Percentiles rank a stretch among this genome's conserved stretches.
Conservation (phyloP, 2,888 invertebrate genomes). For the Caenorhabditis wallacei region DNA sequence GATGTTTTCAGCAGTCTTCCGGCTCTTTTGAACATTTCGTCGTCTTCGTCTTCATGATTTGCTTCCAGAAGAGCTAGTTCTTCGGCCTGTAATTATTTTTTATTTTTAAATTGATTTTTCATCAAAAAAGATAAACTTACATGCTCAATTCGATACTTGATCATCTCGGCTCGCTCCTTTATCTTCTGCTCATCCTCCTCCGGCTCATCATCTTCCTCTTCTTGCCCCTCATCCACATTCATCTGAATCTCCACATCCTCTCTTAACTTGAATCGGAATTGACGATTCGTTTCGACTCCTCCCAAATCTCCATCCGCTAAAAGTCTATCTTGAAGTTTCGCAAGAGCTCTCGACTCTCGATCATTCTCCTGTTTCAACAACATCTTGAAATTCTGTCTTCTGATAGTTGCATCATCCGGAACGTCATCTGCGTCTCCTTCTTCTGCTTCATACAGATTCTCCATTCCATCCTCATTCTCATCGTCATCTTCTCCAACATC, state of each 20-base stretch:
- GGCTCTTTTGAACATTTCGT: slow-evolving; percentile 60
- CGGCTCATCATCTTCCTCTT: slow-evolving; percentile 56
- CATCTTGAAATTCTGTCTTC: slow-evolving; percentile 71
- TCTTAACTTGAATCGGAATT: slow-evolving; percentile 73
- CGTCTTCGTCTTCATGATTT: slow-evolving; percentile 41
- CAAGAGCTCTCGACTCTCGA: slow-evolving; percentile 72
- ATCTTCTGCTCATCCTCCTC: slow-evolving; percentile 59
- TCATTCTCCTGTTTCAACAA: slow-evolving; percentile 75
- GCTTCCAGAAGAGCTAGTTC: slow-evolving; percentile 39
- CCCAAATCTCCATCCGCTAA: slow-evolving; percentile 76
- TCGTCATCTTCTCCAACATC: slow-evolving; percentile 79
- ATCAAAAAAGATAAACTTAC: slow-evolving; percentile 2
- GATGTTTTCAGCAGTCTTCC: slow-evolving; percentile 43
- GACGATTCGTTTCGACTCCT: slow-evolving; percentile 74
- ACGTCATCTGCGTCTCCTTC: slow-evolving; percentile 76
- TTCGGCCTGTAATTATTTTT: slow-evolving; percentile 24
- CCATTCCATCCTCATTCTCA: slow-evolving; percentile 70
- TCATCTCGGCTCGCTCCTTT: slow-evolving; percentile 54
- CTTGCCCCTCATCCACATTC: slow-evolving; percentile 23
- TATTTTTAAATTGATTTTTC: too few relatives aligned
- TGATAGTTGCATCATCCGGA: slow-evolving; percentile 74
- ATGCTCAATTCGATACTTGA: slow-evolving; percentile 57
- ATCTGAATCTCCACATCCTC: slow-evolving; percentile 56
- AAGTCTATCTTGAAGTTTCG: slow-evolving; percentile 76
- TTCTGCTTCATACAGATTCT: slow-evolving; percentile 75